A percentile compares a stretch with the other conserved stretches of the same genome.
These are phyloP conservation scores for Adelphocoris suturalis DNA, from an alignment of 2,888 invertebrate genomes.

Conservation along the genomic window DNA sequence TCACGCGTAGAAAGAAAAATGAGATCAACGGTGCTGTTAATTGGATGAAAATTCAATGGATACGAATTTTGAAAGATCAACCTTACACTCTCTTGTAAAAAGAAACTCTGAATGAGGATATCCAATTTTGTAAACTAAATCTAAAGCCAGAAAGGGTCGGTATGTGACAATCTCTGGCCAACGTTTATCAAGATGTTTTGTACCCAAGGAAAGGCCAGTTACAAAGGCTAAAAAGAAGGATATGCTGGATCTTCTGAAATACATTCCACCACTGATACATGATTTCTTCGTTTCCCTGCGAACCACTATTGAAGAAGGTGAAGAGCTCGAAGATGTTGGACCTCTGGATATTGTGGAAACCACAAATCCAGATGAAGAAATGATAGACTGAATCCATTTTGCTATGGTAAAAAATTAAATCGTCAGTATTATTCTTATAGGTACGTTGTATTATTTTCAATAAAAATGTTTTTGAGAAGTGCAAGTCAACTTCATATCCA, in stretches of 20 bases:
- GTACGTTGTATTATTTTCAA: no score
- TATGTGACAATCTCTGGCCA: conserved; percentile 6
- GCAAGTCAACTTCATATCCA: no score
- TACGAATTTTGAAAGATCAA: conserved; percentile 37
- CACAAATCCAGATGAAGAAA: neutral
- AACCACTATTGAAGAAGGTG: no score
- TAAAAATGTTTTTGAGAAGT: no score
- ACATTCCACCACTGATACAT: no score
- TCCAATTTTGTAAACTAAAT: conserved; percentile 35
- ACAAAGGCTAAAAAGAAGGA: no score
- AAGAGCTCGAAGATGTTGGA: conserved; percentile 1
- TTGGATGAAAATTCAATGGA: conserved; percentile 52
- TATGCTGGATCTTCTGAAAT: no score
- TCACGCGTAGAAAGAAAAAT: neutral
- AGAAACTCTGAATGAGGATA: conserved; percentile 32
- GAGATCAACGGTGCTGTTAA: conserved; percentile 19
- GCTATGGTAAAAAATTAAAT: conserved; percentile 2
- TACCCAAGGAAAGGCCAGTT: no score
- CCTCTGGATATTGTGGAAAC: conserved; percentile 43
- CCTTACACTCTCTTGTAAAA: conserved; percentile 37
- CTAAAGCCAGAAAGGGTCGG: conserved; percentile 19
- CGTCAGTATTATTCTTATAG: neutral
- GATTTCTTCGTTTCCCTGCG: no score
- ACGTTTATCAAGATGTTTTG: conserved; percentile 29
- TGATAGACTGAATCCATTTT: neutral